A percentile compares a stretch with the other conserved stretches of the same genome.
Evolutionary conservation across 1,140 invertebrate species (phyloP).

Genomic region (Pseudomyrmex concolor): DNA sequence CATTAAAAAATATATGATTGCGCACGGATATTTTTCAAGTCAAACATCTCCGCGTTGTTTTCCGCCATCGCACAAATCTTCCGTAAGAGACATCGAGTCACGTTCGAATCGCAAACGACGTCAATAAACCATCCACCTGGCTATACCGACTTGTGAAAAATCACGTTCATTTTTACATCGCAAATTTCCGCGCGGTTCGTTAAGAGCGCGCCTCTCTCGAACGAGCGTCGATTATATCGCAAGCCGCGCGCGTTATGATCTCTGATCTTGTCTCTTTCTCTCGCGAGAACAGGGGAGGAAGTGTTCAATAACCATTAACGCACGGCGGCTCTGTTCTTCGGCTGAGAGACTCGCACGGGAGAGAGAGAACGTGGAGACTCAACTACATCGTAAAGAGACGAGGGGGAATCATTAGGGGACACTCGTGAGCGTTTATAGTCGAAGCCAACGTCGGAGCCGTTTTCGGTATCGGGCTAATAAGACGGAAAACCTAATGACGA

Average conservation of each 20-base stretch:
- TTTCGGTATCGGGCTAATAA: conserved; percentile 59
- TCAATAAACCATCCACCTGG: not conserved
- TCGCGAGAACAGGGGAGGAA: not conserved
- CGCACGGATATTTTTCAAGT: not conserved
- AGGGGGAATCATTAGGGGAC: conserved; percentile 42
- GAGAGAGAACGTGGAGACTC: conserved; percentile 11
- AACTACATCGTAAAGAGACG: conserved; percentile 42
- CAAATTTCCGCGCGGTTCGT: conserved; percentile 24
- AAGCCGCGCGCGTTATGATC: not conserved
- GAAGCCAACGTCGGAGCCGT: not conserved
- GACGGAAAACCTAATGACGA: conserved; percentile 63
- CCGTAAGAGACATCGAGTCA: not conserved
- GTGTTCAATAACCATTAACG: conserved; percentile 54
- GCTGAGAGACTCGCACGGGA: conserved; percentile 36
- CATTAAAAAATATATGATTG: not conserved
- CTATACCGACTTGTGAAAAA: conserved; percentile 5
- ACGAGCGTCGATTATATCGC: conserved; percentile 36
- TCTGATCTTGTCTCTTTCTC: conserved; percentile 6
- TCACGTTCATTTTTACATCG: conserved; percentile 18
- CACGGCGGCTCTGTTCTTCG: not conserved
- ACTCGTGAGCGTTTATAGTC: conserved; percentile 46
- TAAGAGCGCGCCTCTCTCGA: not conserved
- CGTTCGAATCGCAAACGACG: not conserved
- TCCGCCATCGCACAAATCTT: too few relatives aligned
- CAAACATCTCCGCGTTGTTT: not conserved